Percentiles rank a stretch among this genome's conserved stretches.
phyloP scores from a whole-genome alignment of 53 echinoderm and acorn worm species.

The Antedon mediterranea region DNA sequence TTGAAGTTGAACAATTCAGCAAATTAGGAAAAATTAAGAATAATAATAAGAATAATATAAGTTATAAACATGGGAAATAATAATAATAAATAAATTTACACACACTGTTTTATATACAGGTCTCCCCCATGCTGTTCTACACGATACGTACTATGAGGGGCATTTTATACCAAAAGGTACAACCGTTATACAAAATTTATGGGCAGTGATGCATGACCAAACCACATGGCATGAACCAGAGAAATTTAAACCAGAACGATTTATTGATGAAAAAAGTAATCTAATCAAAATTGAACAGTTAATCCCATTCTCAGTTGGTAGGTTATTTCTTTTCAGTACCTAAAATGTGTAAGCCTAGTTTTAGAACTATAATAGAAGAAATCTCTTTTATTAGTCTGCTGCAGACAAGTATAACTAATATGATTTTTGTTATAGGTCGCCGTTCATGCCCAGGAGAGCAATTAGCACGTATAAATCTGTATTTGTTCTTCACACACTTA shows the following conservation, averaged over 20 bases:
- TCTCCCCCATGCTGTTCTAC: slow-evolving; percentile 6
- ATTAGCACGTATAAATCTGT: neutral
- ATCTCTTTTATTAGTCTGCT: no score
- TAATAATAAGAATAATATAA: no score
- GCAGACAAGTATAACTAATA: no score
- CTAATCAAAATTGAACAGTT: slow-evolving; percentile 4
- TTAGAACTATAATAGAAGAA: no score
- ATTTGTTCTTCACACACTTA: neutral
- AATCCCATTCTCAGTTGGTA: slow-evolving; percentile 18
- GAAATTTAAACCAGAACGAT: slow-evolving; percentile 10
- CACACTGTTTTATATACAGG: no score
- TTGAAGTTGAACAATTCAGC: no score
- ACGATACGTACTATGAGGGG: slow-evolving; percentile 9
- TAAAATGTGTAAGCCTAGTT: no score
- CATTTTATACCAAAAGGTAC: slow-evolving; percentile 20
- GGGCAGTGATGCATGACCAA: slow-evolving; percentile 19
- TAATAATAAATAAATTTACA: no score
- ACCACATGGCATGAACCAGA: slow-evolving; percentile 11
- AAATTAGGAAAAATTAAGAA: no score
- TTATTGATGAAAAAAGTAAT: slow-evolving; percentile 16
- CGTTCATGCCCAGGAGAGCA: neutral
- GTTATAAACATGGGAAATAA: no score
- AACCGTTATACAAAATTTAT: slow-evolving; percentile 13
- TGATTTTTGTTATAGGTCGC: neutral
- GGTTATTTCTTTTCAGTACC: no score